Evolutionary conservation across 2,888 invertebrate genomes (phyloP).

Genomic region (Arctia plantaginis): DNA sequence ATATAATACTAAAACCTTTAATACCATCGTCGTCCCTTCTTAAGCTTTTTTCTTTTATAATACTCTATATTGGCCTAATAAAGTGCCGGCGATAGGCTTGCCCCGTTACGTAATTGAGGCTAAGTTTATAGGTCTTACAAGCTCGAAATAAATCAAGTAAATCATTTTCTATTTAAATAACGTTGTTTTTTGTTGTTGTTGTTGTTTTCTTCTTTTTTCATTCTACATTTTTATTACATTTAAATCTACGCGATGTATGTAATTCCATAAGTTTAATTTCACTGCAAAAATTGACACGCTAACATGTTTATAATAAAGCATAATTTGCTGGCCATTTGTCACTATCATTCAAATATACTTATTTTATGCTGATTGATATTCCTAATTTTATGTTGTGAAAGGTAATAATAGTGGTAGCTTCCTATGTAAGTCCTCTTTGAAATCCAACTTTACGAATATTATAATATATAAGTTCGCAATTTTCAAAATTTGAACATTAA

Average conservation of each 20-base stretch:
- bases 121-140: neutral
- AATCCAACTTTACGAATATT: neutral
- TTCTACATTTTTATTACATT: neutral
- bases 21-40: neutral
- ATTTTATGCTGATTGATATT: neutral
- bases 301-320: neutral
- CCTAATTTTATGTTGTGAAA: neutral
- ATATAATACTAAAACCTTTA: neutral
- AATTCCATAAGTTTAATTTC: neutral
- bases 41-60: too few species aligned
- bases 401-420: neutral
- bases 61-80: too few species aligned
- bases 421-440: neutral
- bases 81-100: too few species aligned
- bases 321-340: neutral
- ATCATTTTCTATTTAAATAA: neutral
- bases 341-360: neutral
- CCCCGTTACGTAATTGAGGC: too few species aligned
- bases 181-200: too few species aligned
- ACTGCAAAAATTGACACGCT: neutral
- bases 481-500: neutral
- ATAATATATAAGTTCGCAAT: neutral
- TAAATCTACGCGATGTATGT: neutral
- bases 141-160: neutral
- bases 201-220: too few species aligned